These are phyloP conservation scores for Bombus affinis DNA, from an alignment of 1,140 invertebrate species.

Conservation along the genomic window DNA sequence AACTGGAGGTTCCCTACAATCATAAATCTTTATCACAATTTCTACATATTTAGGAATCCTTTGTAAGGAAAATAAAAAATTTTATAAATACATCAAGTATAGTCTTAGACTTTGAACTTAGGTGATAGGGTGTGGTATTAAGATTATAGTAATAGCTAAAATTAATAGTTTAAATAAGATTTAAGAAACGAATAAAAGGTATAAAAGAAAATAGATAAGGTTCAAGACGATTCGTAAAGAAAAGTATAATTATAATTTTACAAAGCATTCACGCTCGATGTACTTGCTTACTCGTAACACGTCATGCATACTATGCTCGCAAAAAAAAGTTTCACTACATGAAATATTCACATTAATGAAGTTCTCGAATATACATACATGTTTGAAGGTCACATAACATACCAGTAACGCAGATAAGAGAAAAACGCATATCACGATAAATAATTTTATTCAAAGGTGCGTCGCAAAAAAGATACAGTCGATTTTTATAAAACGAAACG, in stretches of 20 bases:
- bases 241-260: background rate
- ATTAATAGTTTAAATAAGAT: background rate
- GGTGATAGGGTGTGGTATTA: too few species aligned
- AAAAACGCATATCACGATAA: slow-evolving; percentile 41
- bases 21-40: slow-evolving; percentile 31
- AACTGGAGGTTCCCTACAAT: slow-evolving; percentile 90
- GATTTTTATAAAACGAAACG: background rate
- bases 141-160: background rate
- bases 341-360: slow-evolving; percentile 38
- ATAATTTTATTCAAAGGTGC: background rate
- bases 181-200: background rate
- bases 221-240: background rate
- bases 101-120: too few species aligned
- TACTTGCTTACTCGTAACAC: background rate
- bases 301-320: slow-evolving; percentile 9
- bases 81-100: too few species aligned
- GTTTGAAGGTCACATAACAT: background rate
- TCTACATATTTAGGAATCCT: background rate
- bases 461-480: background rate
- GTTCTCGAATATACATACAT: slow-evolving; percentile 17
- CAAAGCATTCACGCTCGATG: background rate
- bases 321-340: slow-evolving; percentile 24
- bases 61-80: background rate
- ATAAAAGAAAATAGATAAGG: background rate
- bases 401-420: slow-evolving; percentile 12